phyloP scores from a whole-genome alignment of 1,140 invertebrate genomes.

The Bombyx mori region DNA sequence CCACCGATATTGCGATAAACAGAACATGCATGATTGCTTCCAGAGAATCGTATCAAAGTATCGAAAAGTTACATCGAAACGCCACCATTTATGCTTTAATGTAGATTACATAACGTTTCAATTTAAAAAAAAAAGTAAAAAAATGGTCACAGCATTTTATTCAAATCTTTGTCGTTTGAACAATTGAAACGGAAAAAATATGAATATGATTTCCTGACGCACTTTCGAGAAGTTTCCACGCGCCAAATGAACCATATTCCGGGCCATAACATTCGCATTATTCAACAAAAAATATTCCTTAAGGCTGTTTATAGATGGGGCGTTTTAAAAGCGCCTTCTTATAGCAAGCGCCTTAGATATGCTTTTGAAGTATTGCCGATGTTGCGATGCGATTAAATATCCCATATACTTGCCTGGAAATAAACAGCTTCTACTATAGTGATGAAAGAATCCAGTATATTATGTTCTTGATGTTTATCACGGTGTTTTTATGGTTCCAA shows the following conservation, averaged over 20 bases:
- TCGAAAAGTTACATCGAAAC: too few relatives aligned
- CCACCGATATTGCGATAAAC: too few relatives aligned
- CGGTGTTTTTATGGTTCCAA: too few relatives aligned
- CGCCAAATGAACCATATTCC: slow-evolving; percentile 68
- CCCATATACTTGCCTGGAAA: too few relatives aligned
- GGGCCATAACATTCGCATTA: slow-evolving; percentile 62
- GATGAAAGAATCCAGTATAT: too few relatives aligned
- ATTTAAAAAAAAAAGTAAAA: too few relatives aligned
- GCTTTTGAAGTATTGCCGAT: background rate
- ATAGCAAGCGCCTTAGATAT: background rate
- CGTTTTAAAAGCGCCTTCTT: slow-evolving; percentile 4
- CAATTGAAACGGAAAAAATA: slow-evolving; percentile 65
- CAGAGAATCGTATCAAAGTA: too few relatives aligned
- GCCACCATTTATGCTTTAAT: too few relatives aligned
- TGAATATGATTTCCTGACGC: slow-evolving; percentile 63
- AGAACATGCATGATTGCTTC: too few relatives aligned
- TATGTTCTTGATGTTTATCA: too few relatives aligned
- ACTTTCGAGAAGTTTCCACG: slow-evolving; percentile 51
- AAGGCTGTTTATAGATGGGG: background rate
- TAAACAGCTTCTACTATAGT: too few relatives aligned
- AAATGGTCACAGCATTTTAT: slow-evolving; percentile 23
- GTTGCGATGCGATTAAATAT: background rate
- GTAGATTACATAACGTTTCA: too few relatives aligned
- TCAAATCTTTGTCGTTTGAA: slow-evolving; percentile 43
- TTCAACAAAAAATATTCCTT: slow-evolving; percentile 39